A percentile compares a stretch with the other conserved stretches of the same genome.
Conservation (phyloP, 37 sponge, comb jelly and placozoan species). For the Geodia barretti region DNA sequence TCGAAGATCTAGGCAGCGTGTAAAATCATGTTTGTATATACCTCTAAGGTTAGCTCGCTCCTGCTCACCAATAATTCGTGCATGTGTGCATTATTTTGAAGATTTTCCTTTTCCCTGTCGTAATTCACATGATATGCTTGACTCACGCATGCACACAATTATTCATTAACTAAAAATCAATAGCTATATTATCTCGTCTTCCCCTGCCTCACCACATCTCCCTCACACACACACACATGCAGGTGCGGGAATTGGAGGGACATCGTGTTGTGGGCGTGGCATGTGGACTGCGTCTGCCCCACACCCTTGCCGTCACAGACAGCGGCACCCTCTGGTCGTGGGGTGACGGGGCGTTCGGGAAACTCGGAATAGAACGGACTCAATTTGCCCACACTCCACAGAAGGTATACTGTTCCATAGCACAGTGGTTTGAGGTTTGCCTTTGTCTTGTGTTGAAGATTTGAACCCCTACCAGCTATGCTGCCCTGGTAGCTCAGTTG, state of each 20-base stretch:
- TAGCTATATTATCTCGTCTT: neutral
- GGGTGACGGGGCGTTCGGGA: slow-evolving; percentile 91
- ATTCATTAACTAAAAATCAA: neutral
- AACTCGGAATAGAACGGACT: slow-evolving; percentile 63
- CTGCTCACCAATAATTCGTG: neutral
- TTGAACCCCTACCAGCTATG: too few species aligned
- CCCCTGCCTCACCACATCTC: neutral
- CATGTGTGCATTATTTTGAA: neutral
- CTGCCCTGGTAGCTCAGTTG: too few species aligned
- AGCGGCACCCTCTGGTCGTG: slow-evolving; percentile 81
- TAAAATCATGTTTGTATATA: too few species aligned
- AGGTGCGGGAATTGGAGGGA: slow-evolving; percentile 82
- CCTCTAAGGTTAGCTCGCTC: too few species aligned
- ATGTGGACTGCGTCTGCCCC: slow-evolving; percentile 88
- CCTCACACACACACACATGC: neutral
- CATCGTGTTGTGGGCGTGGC: slow-evolving; percentile 70
- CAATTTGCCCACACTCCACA: slow-evolving; percentile 19
- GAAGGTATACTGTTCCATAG: too few species aligned
- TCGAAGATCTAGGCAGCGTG: too few species aligned
- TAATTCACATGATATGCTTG: too few species aligned
- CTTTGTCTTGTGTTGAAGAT: too few species aligned
- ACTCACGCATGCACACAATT: too few species aligned
- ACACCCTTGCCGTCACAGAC: slow-evolving; percentile 90
- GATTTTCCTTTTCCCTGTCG: neutral
- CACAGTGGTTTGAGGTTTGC: too few species aligned